A percentile compares a stretch with the other conserved stretches of the same genome.
Conservation (phyloP, 2,797 vertebrate genomes). For the Clarias pachynema region DNA sequence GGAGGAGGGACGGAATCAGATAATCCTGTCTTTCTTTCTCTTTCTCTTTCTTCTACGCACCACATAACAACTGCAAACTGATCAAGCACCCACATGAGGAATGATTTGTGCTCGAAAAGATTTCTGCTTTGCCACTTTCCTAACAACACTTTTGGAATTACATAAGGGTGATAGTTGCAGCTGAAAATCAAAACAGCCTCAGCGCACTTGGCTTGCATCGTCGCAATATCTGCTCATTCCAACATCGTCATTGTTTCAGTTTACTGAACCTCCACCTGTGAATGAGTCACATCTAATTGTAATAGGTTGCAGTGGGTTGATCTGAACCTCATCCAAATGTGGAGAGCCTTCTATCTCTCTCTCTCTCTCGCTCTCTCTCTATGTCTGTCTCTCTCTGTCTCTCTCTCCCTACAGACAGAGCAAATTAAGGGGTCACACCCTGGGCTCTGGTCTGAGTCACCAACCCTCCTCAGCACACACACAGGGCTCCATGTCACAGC, state of each 20-base stretch:
- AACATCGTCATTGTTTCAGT: slow-evolving; percentile 34
- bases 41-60: neutral
- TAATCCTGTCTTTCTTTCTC: slow-evolving; percentile 31
- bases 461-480: slow-evolving; percentile 39
- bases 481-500: slow-evolving; percentile 57
- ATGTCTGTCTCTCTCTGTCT: neutral
- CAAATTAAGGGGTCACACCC: slow-evolving; percentile 33
- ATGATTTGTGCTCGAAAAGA: neutral
- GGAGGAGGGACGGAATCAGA: slow-evolving; percentile 38
- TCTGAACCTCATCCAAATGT: slow-evolving; percentile 50
- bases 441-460: slow-evolving; percentile 25
- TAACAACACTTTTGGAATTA: slow-evolving; percentile 32
- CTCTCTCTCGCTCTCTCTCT: neutral
- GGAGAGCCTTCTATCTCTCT: neutral
- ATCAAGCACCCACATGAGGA: slow-evolving; percentile 16
- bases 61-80: neutral
- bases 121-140: slow-evolving; percentile 9
- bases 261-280: slow-evolving; percentile 42
- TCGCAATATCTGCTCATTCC: slow-evolving; percentile 20
- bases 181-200: slow-evolving; percentile 29
- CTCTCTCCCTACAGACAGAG: neutral
- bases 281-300: slow-evolving; percentile 54
- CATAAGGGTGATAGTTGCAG: slow-evolving; percentile 30
- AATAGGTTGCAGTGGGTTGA: slow-evolving; percentile 50
- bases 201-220: slow-evolving; percentile 10